phyloP scores from a whole-genome alignment of 2,113 vertebrate genomes.

The Artemisiospiza belli region DNA sequence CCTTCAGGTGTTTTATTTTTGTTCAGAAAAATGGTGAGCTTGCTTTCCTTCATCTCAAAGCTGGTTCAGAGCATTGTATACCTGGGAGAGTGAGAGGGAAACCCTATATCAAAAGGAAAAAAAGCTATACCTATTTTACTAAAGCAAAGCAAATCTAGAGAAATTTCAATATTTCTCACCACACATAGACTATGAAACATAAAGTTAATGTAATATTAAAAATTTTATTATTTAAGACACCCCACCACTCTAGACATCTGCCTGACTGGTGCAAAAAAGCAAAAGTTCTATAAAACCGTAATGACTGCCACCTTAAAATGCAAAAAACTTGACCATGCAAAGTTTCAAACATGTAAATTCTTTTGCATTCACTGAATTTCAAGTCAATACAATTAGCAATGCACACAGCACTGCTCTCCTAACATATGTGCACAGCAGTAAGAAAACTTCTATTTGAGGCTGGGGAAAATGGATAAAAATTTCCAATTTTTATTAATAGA shows the following conservation, averaged over 20 bases:
- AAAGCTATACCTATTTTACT: conserved; percentile 52
- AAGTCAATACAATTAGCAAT: neutral
- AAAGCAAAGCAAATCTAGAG: conserved; percentile 35
- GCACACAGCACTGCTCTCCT: neutral
- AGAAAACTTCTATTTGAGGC: neutral
- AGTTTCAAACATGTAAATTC: neutral
- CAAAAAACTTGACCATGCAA: neutral
- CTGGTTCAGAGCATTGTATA: conserved; percentile 58
- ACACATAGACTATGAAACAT: neutral
- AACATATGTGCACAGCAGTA: neutral
- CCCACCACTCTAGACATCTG: neutral
- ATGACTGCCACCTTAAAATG: neutral
- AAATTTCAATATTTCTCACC: conserved; percentile 7
- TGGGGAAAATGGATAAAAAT: neutral
- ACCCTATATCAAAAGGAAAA: conserved; percentile 66
- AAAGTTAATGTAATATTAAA: neutral
- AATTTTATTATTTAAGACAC: neutral
- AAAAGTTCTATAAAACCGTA: neutral
- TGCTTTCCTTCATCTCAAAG: conserved; percentile 67
- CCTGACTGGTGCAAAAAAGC: neutral
- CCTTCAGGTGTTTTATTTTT: conserved; percentile 61
- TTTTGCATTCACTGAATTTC: neutral
- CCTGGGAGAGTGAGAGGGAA: conserved; percentile 68
- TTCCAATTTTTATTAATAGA: neutral
- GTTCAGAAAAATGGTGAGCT: conserved; percentile 65